Evolutionary conservation across 2,797 vertebrate species (phyloP).

Genomic region (Chelonia mydas): DNA sequence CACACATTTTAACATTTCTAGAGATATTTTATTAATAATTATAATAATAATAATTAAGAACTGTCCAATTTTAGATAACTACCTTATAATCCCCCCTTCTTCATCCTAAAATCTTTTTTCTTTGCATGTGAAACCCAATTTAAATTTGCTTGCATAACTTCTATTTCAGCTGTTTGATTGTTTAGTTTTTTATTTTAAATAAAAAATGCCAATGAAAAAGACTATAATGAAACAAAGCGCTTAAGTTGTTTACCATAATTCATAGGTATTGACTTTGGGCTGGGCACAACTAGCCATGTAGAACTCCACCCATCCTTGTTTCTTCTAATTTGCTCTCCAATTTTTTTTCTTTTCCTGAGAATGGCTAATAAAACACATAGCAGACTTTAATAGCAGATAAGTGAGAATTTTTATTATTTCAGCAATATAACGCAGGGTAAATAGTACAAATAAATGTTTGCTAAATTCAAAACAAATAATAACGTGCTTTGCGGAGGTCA

Average conservation of each 20-base stretch:
- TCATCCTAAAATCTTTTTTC: not conserved
- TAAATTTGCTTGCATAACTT: not conserved
- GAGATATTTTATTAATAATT: not conserved
- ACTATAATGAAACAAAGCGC: conserved; percentile 19
- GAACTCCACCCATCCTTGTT: not conserved
- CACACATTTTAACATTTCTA: not conserved
- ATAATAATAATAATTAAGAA: not conserved
- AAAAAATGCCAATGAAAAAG: not conserved
- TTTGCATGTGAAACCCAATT: conserved; percentile 16
- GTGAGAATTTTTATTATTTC: not conserved
- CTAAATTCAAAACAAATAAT: not conserved
- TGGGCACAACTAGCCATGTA: conserved; percentile 5
- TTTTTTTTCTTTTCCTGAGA: not conserved
- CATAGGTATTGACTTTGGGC: conserved; percentile 35
- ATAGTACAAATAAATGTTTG: not conserved
- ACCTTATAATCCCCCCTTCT: not conserved
- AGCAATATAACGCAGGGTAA: not conserved
- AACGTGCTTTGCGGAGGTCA: not conserved
- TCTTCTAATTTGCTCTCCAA: not conserved
- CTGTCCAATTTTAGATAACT: not conserved
- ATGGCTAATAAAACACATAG: not conserved
- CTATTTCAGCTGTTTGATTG: not conserved
- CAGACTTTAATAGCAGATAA: not conserved
- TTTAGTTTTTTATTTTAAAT: conserved; percentile 37
- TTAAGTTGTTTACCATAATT: conserved; percentile 41